These are phyloP conservation scores for Macrobrachium rosenbergii DNA, from an alignment of 1,140 invertebrate genomes.

Conservation along the genomic window DNA sequence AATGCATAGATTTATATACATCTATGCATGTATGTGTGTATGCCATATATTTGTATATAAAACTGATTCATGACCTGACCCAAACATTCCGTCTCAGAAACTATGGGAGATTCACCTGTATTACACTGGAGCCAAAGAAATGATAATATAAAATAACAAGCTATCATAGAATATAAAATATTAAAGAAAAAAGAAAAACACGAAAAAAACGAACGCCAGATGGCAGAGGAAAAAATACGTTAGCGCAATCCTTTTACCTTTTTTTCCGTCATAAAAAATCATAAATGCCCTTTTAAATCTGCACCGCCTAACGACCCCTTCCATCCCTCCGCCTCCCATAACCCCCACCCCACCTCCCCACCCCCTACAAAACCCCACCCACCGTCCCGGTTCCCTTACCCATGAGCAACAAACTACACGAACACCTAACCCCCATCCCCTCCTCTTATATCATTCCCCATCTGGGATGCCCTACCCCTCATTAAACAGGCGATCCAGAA, in stretches of 20 bases:
- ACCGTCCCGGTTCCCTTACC: not conserved
- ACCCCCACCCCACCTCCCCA: not conserved
- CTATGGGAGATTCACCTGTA: no score
- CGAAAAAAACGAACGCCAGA: not conserved
- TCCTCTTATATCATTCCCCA: not conserved
- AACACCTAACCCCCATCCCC: not conserved
- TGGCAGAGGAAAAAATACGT: not conserved
- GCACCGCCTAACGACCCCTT: conserved; percentile 1
- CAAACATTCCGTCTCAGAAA: no score
- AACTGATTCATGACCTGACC: no score
- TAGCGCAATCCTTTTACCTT: no score
- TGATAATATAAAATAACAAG: not conserved
- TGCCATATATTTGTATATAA: no score
- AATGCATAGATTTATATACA: not conserved
- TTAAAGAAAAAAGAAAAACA: not conserved
- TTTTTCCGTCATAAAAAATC: no score
- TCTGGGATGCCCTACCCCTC: not conserved
- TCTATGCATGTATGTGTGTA: no score
- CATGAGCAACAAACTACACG: no score
- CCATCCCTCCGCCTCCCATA: not conserved
- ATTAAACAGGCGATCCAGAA: not conserved
- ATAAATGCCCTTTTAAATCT: not conserved
- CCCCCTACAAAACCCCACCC: not conserved
- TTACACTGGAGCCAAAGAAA: not conserved
- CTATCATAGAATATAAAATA: not conserved